A percentile compares a stretch with the other conserved stretches of the same genome.
Evolutionary conservation across 2,888 invertebrate species (phyloP).

Genomic region (Nasonovia ribisnigri): DNA sequence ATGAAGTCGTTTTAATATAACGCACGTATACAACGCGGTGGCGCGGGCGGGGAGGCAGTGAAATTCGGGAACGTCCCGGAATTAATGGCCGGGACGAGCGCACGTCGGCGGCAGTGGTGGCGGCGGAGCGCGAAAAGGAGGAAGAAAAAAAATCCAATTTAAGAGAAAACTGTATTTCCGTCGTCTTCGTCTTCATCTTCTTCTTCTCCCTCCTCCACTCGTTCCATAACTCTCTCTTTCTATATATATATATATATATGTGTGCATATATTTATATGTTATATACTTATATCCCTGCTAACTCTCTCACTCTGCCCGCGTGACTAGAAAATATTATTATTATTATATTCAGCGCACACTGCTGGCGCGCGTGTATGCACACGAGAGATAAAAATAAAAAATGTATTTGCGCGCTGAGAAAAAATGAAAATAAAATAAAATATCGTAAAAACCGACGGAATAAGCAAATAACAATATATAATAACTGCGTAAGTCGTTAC

Average conservation of each 20-base stretch:
- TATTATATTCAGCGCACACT: slow-evolving; percentile 55
- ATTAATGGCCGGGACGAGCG: slow-evolving; percentile 61
- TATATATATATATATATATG: background rate
- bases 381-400: slow-evolving; percentile 52
- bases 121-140: slow-evolving; percentile 35
- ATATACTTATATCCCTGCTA: background rate
- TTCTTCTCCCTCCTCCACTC: background rate
- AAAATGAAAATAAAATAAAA: slow-evolving; percentile 5
- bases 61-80: slow-evolving; percentile 63
- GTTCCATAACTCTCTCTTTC: background rate
- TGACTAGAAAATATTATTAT: slow-evolving; percentile 60
- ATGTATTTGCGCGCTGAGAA: background rate
- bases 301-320: background rate
- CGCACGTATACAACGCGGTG: slow-evolving; percentile 29
- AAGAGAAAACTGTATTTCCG: slow-evolving; percentile 64
- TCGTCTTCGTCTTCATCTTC: slow-evolving; percentile 11
- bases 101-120: slow-evolving; percentile 5
- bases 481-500: background rate
- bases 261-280: background rate
- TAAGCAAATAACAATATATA: background rate
- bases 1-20: slow-evolving; percentile 64
- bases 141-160: slow-evolving; percentile 62
- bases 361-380: slow-evolving; percentile 34
- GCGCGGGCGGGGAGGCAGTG: background rate
- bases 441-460: background rate